Percentiles rank a stretch among this genome's conserved stretches.
Evolutionary conservation across 1,140 invertebrate species (phyloP).

Genomic region (Pseudobourletiella spinata): DNA sequence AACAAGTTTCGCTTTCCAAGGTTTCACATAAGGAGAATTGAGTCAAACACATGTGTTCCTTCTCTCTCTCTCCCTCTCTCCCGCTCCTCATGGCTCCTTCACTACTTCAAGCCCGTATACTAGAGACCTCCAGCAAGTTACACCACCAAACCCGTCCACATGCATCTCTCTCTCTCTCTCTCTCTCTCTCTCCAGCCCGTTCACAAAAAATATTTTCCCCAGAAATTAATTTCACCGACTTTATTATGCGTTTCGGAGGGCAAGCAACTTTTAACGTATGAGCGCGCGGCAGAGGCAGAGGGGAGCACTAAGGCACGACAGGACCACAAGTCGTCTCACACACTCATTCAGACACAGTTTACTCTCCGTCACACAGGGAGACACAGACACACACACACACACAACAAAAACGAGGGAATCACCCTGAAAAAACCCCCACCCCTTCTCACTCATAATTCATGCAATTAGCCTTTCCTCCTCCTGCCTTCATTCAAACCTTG

Average conservation of each 20-base stretch:
- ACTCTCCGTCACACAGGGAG: too few relatives aligned
- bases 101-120: neutral
- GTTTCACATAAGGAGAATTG: neutral
- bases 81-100: neutral
- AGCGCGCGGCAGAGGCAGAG: too few relatives aligned
- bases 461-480: constrained; percentile 5
- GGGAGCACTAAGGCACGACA: too few relatives aligned
- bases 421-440: too few relatives aligned
- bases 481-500: neutral
- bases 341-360: neutral
- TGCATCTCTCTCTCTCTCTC: too few relatives aligned
- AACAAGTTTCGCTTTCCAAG: neutral
- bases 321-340: neutral
- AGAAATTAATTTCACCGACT: constrained; percentile 30
- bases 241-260: neutral
- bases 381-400: too few relatives aligned
- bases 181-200: too few relatives aligned
- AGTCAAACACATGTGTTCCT: constrained; percentile 3
- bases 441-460: constrained; percentile 13
- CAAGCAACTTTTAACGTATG: neutral
- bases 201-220: constrained; percentile 25
- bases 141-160: too few relatives aligned
- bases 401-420: too few relatives aligned
- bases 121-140: too few relatives aligned
- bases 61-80: constrained; percentile 1